phyloP scores from a whole-genome alignment of 2,113 vertebrate species.

The Gnathonemus echidnorhynchus region DNA sequence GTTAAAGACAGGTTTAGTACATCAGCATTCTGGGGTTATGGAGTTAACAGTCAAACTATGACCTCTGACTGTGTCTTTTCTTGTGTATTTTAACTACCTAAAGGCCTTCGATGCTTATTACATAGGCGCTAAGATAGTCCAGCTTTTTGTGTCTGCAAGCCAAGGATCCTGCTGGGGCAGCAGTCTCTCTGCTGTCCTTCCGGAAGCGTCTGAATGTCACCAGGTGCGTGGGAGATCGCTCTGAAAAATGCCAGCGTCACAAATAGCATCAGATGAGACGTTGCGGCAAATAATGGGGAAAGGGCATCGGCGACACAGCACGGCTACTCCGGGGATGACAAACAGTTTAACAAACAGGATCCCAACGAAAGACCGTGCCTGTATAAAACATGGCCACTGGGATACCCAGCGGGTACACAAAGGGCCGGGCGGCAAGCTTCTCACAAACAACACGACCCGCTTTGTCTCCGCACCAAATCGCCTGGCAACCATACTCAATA shows the following conservation, averaged over 20 bases:
- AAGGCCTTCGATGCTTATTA: background rate
- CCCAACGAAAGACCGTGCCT: slow-evolving; percentile 24
- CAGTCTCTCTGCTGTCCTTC: slow-evolving; percentile 43
- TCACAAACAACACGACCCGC: slow-evolving; percentile 22
- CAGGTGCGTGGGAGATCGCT: slow-evolving; percentile 25
- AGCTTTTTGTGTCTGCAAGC: slow-evolving; percentile 38
- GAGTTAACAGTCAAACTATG: background rate
- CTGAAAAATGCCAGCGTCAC: slow-evolving; percentile 40
- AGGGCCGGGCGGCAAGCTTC: slow-evolving; percentile 27
- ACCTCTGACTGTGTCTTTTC: background rate
- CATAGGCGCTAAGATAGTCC: slow-evolving; percentile 25
- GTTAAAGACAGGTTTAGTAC: background rate
- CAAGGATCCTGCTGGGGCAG: slow-evolving; percentile 34
- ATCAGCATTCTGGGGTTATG: background rate
- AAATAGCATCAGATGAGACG: slow-evolving; percentile 49
- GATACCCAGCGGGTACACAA: slow-evolving; percentile 35
- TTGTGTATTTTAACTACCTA: background rate
- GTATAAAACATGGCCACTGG: slow-evolving; percentile 34
- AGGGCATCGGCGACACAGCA: slow-evolving; percentile 42
- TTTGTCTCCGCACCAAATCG: background rate
- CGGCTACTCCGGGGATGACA: slow-evolving; percentile 23
- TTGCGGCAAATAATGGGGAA: slow-evolving; percentile 42
- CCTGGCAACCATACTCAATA: background rate
- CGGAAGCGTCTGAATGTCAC: slow-evolving; percentile 49
- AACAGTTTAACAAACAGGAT: slow-evolving; percentile 28